Conservation (phyloP, 2,888 invertebrate genomes). For the Oligia fasciuncula region DNA sequence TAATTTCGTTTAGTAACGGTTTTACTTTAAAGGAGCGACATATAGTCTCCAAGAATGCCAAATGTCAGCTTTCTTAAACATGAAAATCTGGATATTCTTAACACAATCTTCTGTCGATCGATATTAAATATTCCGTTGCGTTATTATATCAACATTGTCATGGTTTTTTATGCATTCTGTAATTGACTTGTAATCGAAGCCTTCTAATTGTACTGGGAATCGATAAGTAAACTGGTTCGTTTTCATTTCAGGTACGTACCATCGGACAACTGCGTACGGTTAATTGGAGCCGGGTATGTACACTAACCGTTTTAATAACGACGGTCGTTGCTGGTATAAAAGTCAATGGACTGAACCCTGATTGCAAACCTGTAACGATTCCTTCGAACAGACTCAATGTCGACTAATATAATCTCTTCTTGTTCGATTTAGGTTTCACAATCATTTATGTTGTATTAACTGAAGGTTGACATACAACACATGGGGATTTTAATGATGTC, state of each 20-base stretch:
- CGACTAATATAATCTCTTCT: constrained; percentile 54
- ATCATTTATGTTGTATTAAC: constrained; percentile 32
- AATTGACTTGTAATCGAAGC: constrained; percentile 67
- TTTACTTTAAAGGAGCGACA: neutral
- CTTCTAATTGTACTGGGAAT: constrained; percentile 73
- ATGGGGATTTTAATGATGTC: constrained; percentile 50
- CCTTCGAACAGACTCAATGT: constrained; percentile 60
- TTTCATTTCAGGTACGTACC: constrained; percentile 79
- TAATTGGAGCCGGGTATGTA: constrained; percentile 69
- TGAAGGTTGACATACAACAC: constrained; percentile 23
- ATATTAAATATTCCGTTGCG: constrained; percentile 58
- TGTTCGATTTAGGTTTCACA: constrained; percentile 53
- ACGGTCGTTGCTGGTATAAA: constrained; percentile 54
- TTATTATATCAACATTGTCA: constrained; percentile 64
- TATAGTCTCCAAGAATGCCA: constrained; percentile 60
- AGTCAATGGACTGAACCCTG: constrained; percentile 65
- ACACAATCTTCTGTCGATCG: constrained; percentile 44
- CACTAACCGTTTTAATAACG: constrained; percentile 68
- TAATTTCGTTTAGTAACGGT: too few species aligned
- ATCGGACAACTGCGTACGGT: constrained; percentile 62
- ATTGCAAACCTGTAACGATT: constrained; percentile 67
- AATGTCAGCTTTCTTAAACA: constrained; percentile 57
- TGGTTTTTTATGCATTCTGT: constrained; percentile 58
- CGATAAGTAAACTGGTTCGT: constrained; percentile 73
- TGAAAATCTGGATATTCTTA: constrained; percentile 61